Conservation (phyloP, 2,113 vertebrate species). For the Cottus gobio region DNA sequence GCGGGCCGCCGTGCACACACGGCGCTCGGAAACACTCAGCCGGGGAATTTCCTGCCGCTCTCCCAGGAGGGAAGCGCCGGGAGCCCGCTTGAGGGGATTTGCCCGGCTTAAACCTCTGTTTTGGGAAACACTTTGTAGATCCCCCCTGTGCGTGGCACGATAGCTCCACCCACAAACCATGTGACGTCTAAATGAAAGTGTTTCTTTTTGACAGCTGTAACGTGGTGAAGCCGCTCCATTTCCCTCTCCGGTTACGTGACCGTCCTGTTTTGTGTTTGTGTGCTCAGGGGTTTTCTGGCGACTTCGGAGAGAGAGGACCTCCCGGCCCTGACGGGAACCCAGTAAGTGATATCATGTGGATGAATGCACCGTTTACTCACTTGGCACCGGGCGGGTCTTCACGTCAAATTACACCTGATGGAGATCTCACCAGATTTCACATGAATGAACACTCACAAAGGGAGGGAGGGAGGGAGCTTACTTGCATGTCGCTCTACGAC, state of each 20-base stretch:
- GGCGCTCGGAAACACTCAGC: conserved; percentile 64
- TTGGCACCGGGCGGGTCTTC: neutral
- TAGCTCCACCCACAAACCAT: conserved; percentile 2
- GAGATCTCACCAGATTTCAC: conserved; percentile 8
- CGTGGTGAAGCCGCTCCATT: conserved; percentile 1
- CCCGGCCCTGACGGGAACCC: conserved; percentile 96
- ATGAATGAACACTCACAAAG: no score
- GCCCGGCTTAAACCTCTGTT: conserved; percentile 57
- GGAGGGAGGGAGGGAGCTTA: no score
- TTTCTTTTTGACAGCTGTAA: conserved; percentile 15
- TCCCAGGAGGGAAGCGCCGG: conserved; percentile 60
- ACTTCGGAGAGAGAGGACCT: conserved; percentile 93
- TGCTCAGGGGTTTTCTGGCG: conserved; percentile 93
- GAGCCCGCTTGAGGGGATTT: conserved; percentile 58
- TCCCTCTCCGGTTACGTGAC: conserved; percentile 28
- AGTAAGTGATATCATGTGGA: conserved; percentile 85
- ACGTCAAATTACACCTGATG: neutral
- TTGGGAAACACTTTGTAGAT: conserved; percentile 48
- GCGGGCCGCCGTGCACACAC: conserved; percentile 25
- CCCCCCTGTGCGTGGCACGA: conserved; percentile 21
- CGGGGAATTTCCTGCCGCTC: conserved; percentile 76
- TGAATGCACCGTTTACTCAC: conserved; percentile 1
- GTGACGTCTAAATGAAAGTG: conserved; percentile 1
- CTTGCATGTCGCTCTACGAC: neutral
- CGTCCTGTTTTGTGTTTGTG: conserved; percentile 56